Evolutionary conservation across 2,113 vertebrate genomes (phyloP).

Genomic region (Lepus europaeus): DNA sequence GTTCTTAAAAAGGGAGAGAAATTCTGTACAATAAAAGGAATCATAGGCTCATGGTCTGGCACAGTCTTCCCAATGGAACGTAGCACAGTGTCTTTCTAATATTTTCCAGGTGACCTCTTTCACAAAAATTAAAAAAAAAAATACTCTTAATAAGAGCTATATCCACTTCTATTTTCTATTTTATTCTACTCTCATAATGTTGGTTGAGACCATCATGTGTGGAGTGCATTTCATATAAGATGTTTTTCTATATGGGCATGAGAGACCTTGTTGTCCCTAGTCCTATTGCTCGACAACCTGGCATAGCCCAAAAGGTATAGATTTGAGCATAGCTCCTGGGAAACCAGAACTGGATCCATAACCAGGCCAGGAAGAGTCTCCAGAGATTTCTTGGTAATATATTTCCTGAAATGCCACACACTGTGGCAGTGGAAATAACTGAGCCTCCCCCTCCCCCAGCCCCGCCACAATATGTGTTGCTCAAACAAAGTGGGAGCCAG

Average conservation of each 20-base stretch:
- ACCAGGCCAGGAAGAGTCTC: accelerated
- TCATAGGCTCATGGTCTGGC: accelerated
- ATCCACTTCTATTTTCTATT: accelerated
- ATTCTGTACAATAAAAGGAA: background rate
- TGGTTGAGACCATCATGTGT: too few relatives aligned
- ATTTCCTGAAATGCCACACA: background rate
- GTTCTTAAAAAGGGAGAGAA: background rate
- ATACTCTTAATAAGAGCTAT: too few relatives aligned
- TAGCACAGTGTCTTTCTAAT: background rate
- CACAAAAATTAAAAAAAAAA: background rate
- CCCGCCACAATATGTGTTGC: slow-evolving; percentile 48
- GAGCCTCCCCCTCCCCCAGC: background rate
- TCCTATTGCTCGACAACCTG: background rate
- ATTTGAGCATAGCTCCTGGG: background rate
- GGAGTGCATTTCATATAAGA: background rate
- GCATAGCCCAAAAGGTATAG: background rate
- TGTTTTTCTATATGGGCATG: accelerated
- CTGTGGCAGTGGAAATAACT: background rate
- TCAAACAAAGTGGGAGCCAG: slow-evolving; percentile 57
- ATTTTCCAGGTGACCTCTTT: background rate
- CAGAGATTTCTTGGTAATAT: background rate
- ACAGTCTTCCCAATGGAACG: background rate
- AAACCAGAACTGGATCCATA: background rate
- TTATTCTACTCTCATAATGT: background rate
- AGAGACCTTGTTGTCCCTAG: background rate